Conservation (phyloP, 2,113 vertebrate genomes). For the Megaptera novaeangliae region DNA sequence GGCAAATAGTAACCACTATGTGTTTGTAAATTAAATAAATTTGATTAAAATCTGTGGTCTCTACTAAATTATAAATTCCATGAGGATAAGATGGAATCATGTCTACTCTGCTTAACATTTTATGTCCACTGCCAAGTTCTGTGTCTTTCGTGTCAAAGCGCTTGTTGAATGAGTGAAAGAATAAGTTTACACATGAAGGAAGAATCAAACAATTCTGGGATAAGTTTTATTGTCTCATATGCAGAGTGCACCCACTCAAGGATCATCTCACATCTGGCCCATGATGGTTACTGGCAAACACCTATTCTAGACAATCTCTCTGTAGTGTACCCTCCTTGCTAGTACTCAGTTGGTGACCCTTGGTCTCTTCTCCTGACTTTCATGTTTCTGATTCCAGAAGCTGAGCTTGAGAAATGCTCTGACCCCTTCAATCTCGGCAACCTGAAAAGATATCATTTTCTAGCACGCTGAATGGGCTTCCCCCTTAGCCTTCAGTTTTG, state of each 20-base stretch:
- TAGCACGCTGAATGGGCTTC: not conserved
- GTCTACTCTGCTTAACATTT: not conserved
- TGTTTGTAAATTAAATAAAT: not conserved
- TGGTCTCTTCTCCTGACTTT: not conserved
- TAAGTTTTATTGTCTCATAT: not conserved
- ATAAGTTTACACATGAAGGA: not conserved
- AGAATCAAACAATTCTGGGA: not conserved
- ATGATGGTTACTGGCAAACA: not conserved
- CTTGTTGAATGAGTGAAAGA: not conserved
- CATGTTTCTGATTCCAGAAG: not conserved
- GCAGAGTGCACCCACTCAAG: not conserved
- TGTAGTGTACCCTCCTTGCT: not conserved
- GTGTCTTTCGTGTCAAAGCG: not conserved
- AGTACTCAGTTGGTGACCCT: not conserved
- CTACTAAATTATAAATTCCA: not conserved
- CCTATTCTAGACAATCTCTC: not conserved
- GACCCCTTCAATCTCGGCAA: not conserved
- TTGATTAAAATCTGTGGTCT: slow-evolving; percentile 18
- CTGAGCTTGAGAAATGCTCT: not conserved
- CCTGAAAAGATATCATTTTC: not conserved
- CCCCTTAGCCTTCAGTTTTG: not conserved
- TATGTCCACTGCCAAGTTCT: not conserved
- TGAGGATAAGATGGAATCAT: not conserved
- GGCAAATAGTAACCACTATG: not conserved
- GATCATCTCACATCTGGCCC: not conserved